Evolutionary conservation across 2,888 invertebrate species (phyloP).

Genomic region (Caenorhabditis sp.): DNA sequence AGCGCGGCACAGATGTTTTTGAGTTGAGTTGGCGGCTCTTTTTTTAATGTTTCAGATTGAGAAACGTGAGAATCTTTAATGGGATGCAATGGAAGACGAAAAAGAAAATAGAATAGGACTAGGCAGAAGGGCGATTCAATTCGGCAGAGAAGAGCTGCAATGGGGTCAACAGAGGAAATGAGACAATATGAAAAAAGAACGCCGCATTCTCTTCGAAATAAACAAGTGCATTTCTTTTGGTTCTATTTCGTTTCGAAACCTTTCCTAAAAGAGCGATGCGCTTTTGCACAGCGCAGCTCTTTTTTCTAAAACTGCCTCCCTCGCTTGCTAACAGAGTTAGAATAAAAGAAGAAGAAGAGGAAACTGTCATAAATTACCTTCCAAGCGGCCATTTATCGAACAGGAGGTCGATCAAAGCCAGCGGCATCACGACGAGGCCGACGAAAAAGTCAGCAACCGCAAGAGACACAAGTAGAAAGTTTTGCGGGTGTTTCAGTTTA

Average conservation of each 20-base stretch:
- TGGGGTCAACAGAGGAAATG: slow-evolving; percentile 52
- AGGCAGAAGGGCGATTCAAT: slow-evolving; percentile 30
- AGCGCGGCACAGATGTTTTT: slow-evolving; percentile 30
- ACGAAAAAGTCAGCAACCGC: slow-evolving; percentile 86
- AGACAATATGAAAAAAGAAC: slow-evolving; percentile 53
- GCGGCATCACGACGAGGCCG: slow-evolving; percentile 85
- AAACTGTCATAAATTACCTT: slow-evolving; percentile 61
- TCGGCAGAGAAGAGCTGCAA: slow-evolving; percentile 14
- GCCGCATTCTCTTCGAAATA: slow-evolving; percentile 9
- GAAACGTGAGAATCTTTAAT: slow-evolving; percentile 43
- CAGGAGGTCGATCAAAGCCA: slow-evolving; percentile 83
- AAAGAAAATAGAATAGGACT: slow-evolving; percentile 32
- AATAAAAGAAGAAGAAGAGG: not conserved
- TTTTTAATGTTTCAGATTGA: slow-evolving; percentile 32
- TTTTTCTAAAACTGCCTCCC: not conserved
- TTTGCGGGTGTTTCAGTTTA: slow-evolving; percentile 83
- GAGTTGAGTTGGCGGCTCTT: not conserved
- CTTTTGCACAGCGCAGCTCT: no score
- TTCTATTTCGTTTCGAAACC: slow-evolving; percentile 5
- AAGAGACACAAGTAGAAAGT: slow-evolving; percentile 84
- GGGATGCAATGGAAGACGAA: slow-evolving; percentile 5
- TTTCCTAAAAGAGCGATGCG: not conserved
- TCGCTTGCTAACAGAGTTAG: not conserved
- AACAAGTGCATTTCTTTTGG: slow-evolving; percentile 12
- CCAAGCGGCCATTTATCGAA: slow-evolving; percentile 72